Conservation (phyloP, 2,797 vertebrate genomes). For the Rhyacichthys aspro region DNA sequence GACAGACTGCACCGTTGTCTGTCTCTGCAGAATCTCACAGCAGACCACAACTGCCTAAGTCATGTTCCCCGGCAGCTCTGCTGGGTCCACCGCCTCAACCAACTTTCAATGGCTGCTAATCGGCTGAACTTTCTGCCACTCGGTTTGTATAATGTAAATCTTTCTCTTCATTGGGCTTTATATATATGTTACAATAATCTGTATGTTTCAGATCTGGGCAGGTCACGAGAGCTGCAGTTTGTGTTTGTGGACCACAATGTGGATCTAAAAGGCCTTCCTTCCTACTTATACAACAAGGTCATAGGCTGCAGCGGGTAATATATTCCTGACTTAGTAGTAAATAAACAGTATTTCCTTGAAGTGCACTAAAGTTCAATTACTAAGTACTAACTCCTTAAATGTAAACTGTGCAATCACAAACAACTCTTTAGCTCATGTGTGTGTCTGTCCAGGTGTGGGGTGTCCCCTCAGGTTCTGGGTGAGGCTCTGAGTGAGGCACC, state of each 20-base stretch:
- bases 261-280: slow-evolving; percentile 92
- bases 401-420: no score
- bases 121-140: slow-evolving; percentile 89
- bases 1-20: slow-evolving; percentile 90
- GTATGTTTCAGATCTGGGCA: slow-evolving; percentile 88
- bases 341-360: no score
- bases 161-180: no score
- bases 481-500: slow-evolving; percentile 82
- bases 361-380: not conserved
- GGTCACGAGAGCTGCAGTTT: slow-evolving; percentile 93
- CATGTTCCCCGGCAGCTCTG: slow-evolving; percentile 92
- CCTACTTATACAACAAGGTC: slow-evolving; percentile 96
- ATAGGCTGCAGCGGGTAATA: slow-evolving; percentile 95
- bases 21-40: slow-evolving; percentile 93
- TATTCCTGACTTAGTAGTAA: not conserved
- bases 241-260: slow-evolving; percentile 96
- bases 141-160: slow-evolving; percentile 77
- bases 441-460: slow-evolving; percentile 84
- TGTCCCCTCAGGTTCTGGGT: slow-evolving; percentile 80
- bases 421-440: no score
- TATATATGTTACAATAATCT: not conserved
- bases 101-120: slow-evolving; percentile 97
- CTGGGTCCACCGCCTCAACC: slow-evolving; percentile 92
- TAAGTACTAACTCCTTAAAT: no score
- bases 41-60: slow-evolving; percentile 90